Conservation (phyloP, 2,888 invertebrate genomes). For the Apamea epomidion region DNA sequence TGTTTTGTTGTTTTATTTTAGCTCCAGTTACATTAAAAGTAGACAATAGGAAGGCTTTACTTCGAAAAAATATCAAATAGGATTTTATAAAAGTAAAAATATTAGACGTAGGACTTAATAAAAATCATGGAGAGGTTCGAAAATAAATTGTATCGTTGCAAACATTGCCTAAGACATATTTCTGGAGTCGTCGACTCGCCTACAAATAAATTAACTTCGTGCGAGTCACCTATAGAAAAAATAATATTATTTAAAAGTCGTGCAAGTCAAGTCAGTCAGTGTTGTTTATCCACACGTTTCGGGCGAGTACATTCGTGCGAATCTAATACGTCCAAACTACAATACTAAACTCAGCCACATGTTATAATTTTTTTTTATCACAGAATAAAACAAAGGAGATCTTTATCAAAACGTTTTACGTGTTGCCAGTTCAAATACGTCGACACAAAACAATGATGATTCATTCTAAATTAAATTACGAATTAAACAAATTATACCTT, state of each 20-base stretch:
- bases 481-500: constrained; percentile 47
- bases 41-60: neutral
- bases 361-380: constrained; percentile 32
- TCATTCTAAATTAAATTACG: constrained; percentile 39
- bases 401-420: constrained; percentile 52
- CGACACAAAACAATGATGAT: constrained; percentile 41
- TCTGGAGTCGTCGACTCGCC: no score
- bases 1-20: constrained; percentile 12
- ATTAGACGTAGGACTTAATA: no score
- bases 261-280: no score
- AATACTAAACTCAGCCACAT: neutral
- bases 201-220: no score
- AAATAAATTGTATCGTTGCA: no score
- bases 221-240: no score
- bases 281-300: no score
- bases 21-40: neutral
- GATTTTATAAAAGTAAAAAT: neutral
- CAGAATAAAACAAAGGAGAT: constrained; percentile 59
- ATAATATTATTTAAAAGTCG: no score
- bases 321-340: neutral
- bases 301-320: no score
- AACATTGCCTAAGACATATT: no score
- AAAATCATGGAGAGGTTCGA: no score
- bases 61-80: neutral
- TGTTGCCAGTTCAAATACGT: constrained; percentile 42